A percentile compares a stretch with the other conserved stretches of the same genome.
Evolutionary conservation across 2,888 invertebrate genomes (phyloP).

Genomic region (Clistopyga incitator): DNA sequence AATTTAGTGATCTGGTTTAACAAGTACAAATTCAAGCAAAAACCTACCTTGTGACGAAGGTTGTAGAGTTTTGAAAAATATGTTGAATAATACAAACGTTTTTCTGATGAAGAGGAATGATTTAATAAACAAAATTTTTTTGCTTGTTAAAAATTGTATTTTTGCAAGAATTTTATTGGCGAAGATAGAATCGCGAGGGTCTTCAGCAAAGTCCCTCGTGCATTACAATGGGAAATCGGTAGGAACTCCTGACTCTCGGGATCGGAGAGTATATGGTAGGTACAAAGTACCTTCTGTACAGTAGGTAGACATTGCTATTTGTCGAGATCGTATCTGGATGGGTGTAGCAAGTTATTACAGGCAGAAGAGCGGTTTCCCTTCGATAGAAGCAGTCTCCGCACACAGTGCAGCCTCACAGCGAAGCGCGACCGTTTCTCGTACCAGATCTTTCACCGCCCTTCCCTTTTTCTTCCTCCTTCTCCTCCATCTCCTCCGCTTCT

Average conservation of each 20-base stretch:
- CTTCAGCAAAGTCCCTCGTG: neutral
- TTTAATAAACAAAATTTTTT: neutral
- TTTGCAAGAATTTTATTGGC: neutral
- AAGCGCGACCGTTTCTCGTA: slow-evolving; percentile 46
- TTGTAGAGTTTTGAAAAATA: too few species aligned
- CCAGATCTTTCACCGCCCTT: slow-evolving; percentile 49
- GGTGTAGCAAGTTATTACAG: slow-evolving; percentile 81
- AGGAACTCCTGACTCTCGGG: slow-evolving; percentile 28
- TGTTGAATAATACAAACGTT: too few species aligned
- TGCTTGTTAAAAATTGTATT: neutral
- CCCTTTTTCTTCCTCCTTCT: slow-evolving; percentile 27
- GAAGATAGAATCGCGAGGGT: neutral
- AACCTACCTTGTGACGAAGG: too few species aligned
- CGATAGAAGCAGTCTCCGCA: slow-evolving; percentile 40
- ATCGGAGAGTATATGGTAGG: slow-evolving; percentile 30
- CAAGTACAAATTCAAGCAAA: too few species aligned
- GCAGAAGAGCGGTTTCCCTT: slow-evolving; percentile 72
- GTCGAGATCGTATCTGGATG: slow-evolving; percentile 81
- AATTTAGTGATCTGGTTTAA: too few species aligned
- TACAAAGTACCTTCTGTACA: slow-evolving; percentile 64
- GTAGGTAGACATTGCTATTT: slow-evolving; percentile 80
- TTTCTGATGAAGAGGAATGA: too few species aligned
- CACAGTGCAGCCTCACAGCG: neutral
- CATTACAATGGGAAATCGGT: slow-evolving; percentile 34
- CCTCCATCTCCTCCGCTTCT: slow-evolving; percentile 19